A percentile compares a stretch with the other conserved stretches of the same genome.
phyloP scores from a whole-genome alignment of 2,113 vertebrate genomes.

The Chaetorhynchus papuensis region DNA sequence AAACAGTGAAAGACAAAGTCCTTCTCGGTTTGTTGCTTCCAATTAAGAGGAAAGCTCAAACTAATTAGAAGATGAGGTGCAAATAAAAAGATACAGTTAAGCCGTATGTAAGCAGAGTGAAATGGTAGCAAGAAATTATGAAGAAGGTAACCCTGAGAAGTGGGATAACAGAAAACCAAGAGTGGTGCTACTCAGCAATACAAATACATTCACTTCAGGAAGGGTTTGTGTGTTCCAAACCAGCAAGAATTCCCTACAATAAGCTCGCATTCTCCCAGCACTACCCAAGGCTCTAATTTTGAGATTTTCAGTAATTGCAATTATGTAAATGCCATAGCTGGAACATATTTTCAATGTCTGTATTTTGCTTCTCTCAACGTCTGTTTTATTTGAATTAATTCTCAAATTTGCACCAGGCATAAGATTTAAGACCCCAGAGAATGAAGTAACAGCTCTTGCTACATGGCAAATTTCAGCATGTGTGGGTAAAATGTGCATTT shows the following conservation, averaged over 20 bases:
- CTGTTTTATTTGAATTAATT: not conserved
- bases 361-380: not conserved
- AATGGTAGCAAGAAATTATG: not conserved
- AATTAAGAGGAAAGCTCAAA: not conserved
- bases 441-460: not conserved
- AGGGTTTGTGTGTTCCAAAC: not conserved
- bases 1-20: not conserved
- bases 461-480: not conserved
- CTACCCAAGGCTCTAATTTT: not conserved
- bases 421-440: not conserved
- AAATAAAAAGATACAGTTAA: not conserved
- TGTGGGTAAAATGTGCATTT: not conserved
- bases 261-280: not conserved
- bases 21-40: not conserved
- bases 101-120: not conserved
- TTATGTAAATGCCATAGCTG: not conserved
- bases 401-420: not conserved
- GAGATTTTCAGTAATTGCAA: not conserved
- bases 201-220: not conserved
- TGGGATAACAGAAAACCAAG: not conserved
- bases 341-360: not conserved
- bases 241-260: not conserved
- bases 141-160: not conserved
- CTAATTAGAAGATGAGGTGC: not conserved
- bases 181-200: not conserved